Base-by-base conservation (phyloP, 2,888 invertebrate species). In the Unio delphinus region DNA sequence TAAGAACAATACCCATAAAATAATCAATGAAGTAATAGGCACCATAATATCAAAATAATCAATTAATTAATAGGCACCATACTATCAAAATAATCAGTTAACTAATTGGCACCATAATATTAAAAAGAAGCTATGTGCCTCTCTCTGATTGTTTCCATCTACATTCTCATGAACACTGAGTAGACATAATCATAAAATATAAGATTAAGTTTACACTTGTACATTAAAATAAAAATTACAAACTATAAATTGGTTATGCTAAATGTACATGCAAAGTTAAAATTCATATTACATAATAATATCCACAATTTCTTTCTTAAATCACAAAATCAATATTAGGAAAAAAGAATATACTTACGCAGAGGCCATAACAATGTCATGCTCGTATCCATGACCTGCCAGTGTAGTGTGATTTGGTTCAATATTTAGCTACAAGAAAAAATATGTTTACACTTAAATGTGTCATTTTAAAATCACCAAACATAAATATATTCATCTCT, bases 351-450 rank as follows among this genome's bases (percentile, higher is more conserved):
- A 11, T 17, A 92, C 93, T 92, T 88, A 93, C 93, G 92, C 91
- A 75, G 92, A 92, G 55, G 93, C 92, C 91, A 93, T 91, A 74
- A 91, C 91, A 87, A 93, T 90, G 68, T 93, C 93, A 75, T 91
- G 91, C 77, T 90, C 90, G 75, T 90, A 89, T 17, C 86, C 81
- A 76, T 91, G 91, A 1, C 90, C 91, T 28, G 91, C 91, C 69
- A 91, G 80, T 4, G 90, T 91, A 6, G 91, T 91, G 85, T 93
- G 93, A 69, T 93, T 93, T 0, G 93, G 93, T 79, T 92, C 91
- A 45, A 93, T 91, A 78, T 92, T 92, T n/a, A 93, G 90, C 89
- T 90, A 82, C 64, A 83, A 77, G 15, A 55, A 23, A 60, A 15
- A 30, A 28, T 17, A 61, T 66, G 23, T 18, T 28, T 20, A 26